phyloP scores from a whole-genome alignment of 2,888 invertebrate genomes.

The Caenorhabditis sinica region DNA sequence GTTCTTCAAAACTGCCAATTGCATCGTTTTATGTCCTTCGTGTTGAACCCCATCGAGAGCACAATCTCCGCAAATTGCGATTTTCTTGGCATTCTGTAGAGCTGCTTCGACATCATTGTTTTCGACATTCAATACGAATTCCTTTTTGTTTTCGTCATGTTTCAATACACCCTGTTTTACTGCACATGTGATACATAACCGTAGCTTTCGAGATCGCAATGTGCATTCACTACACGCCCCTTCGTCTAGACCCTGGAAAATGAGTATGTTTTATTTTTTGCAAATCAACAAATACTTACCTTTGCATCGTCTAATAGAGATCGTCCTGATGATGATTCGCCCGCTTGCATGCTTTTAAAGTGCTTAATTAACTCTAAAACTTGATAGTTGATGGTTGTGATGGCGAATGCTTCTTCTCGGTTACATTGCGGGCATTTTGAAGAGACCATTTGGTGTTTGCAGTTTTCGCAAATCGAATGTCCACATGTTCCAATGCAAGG shows the following conservation, averaged over 20 bases:
- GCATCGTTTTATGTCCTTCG: constrained; percentile 47
- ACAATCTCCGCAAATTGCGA: constrained; percentile 62
- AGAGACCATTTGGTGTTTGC: constrained; percentile 58
- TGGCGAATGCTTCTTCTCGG: constrained; percentile 63
- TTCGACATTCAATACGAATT: constrained; percentile 11
- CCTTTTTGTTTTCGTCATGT: constrained; percentile 10
- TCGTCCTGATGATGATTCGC: background rate
- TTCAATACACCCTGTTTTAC: background rate
- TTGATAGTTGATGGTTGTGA: constrained; percentile 64
- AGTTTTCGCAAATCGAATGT: constrained; percentile 60
- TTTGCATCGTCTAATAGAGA: constrained; percentile 23
- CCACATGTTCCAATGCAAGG: constrained; percentile 66
- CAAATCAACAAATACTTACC: constrained; percentile 3
- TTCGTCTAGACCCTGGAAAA: constrained; percentile 48
- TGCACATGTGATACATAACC: constrained; percentile 48
- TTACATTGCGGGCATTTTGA: constrained; percentile 67
- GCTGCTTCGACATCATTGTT: constrained; percentile 29
- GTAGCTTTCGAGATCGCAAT: constrained; percentile 35
- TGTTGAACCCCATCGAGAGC: constrained; percentile 52
- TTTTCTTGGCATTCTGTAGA: constrained; percentile 20
- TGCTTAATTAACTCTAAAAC: constrained; percentile 58
- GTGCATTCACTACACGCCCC: constrained; percentile 45
- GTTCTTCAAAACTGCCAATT: constrained; percentile 36
- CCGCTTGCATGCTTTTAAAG: constrained; percentile 41
- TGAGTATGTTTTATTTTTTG: background rate